Base-by-base conservation (phyloP, 1,140 invertebrate species). In the Rhopalosiphum maidis region DNA sequence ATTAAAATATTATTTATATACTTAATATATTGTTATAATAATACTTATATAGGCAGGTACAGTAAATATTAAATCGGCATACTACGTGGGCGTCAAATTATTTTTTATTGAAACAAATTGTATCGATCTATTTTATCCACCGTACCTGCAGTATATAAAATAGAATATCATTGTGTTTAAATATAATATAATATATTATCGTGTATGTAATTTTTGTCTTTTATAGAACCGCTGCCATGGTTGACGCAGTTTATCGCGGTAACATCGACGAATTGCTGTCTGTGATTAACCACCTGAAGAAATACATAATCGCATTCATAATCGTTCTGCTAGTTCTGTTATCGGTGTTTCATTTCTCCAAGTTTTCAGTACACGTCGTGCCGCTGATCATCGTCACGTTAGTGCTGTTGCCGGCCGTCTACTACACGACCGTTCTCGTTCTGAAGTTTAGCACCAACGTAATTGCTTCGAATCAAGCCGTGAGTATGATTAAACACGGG, bases 311-410 rank as follows among this genome's bases (percentile, higher is more conserved):
- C 82, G 46, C 41, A 22, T 93, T 93, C n/a, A 15, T 93, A n/a
- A 54, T 93, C 48, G 41, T 54, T 7, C 23, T 92, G 35, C n/a
- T 93, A 46, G n/a, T 93, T 0, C 68, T 93, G 35, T 25, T 93
- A 43, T 93, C 91, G 48, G 55, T 93, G 37, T 51, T 93, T n/a
- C 77, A 93, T 43, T 85, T 93, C n/a, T 93, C 91, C 43, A 93
- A 85, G 35, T 83, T 86, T 51, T 85, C 91, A 35, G 82, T 54
- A 0, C 91, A 85, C 5, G 43, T 85, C 35, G 77, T 93, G 35
- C 91, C 91, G 23, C 30, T 93, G 82, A 22, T 93, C 48, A 85
- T 51, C 35, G 82, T 93, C 46, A 86, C 91, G 6, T 85, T 93
- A 55, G 77, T 93, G 23, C 30, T 93, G 82, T 37, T 93, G 46